Evolutionary conservation across 2,888 invertebrate species (phyloP).

Genomic region (Morinoia aosen): DNA sequence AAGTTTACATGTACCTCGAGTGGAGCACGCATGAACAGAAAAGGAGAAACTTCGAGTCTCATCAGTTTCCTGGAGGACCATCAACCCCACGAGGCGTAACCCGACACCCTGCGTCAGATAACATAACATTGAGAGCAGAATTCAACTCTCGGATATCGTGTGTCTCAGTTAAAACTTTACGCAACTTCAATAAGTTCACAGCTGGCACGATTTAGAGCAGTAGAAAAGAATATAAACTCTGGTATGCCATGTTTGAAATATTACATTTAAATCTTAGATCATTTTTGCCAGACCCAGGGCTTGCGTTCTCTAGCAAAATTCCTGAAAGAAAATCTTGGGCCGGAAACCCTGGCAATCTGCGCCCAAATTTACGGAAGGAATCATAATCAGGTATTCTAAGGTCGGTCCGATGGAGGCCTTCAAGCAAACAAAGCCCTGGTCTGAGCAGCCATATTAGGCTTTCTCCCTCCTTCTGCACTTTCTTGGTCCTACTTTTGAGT

Average conservation of each 20-base stretch:
- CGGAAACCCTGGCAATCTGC: conserved; percentile 29
- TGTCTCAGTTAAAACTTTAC: neutral
- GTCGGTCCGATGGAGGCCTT: conserved; percentile 20
- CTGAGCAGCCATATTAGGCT: conserved; percentile 30
- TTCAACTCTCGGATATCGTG: neutral
- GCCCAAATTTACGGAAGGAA: conserved; percentile 47
- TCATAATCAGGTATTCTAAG: conserved; percentile 40
- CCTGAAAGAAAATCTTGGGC: conserved; percentile 5
- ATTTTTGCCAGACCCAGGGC: neutral
- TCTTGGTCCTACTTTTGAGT: neutral
- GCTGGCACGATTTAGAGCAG: neutral
- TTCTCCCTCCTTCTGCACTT: neutral
- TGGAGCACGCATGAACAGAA: neutral
- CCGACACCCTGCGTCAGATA: too few relatives aligned
- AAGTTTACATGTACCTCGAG: neutral
- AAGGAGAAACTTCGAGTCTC: too few relatives aligned
- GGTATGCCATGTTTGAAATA: neutral
- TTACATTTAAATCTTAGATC: conserved; percentile 12
- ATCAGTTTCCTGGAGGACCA: too few relatives aligned
- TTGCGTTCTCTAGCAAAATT: conserved; percentile 4
- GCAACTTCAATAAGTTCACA: neutral
- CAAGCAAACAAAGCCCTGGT: conserved; percentile 34
- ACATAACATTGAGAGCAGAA: too few relatives aligned
- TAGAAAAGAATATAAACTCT: neutral
- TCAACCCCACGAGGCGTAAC: too few relatives aligned